Evolutionary conservation across 1,140 invertebrate species (phyloP).

Genomic region (Lysiphlebus fabarum): DNA sequence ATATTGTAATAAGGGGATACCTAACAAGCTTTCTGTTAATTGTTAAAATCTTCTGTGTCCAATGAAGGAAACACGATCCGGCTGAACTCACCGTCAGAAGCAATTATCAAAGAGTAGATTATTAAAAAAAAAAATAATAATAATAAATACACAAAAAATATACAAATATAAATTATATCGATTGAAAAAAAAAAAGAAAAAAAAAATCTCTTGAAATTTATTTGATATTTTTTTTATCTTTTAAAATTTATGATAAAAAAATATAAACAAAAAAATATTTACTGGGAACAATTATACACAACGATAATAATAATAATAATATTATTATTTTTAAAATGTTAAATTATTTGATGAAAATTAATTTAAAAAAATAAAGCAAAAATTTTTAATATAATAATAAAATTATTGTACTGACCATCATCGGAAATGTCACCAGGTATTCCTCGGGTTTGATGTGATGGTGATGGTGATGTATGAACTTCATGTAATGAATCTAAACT

Average conservation of each 20-base stretch:
- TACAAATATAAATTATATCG: constrained; percentile 1
- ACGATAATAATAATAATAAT: background rate
- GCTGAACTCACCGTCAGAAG: constrained; percentile 50
- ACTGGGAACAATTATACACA: constrained; percentile 1
- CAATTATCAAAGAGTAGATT: constrained; percentile 40
- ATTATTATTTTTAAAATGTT: background rate
- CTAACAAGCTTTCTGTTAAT: constrained; percentile 53
- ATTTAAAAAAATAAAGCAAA: background rate
- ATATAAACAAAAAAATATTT: no score
- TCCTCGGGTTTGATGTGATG: constrained; percentile 41
- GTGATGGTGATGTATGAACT: constrained; percentile 44
- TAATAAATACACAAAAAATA: constrained; percentile 41
- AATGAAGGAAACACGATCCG: constrained; percentile 50
- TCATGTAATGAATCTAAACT: constrained; percentile 68
- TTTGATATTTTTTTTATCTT: no score
- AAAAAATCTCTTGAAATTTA: no score
- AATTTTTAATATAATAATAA: background rate
- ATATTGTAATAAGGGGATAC: constrained; percentile 38
- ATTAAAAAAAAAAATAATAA: constrained; percentile 30
- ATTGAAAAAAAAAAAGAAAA: no score
- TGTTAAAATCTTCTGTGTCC: constrained; percentile 52
- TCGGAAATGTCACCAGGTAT: constrained; percentile 53
- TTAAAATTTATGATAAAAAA: no score
- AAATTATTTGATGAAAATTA: background rate
- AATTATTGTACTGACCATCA: constrained; percentile 54